These are phyloP conservation scores for Melieria crassipennis DNA, from an alignment of 2,888 invertebrate genomes.

Conservation along the genomic window DNA sequence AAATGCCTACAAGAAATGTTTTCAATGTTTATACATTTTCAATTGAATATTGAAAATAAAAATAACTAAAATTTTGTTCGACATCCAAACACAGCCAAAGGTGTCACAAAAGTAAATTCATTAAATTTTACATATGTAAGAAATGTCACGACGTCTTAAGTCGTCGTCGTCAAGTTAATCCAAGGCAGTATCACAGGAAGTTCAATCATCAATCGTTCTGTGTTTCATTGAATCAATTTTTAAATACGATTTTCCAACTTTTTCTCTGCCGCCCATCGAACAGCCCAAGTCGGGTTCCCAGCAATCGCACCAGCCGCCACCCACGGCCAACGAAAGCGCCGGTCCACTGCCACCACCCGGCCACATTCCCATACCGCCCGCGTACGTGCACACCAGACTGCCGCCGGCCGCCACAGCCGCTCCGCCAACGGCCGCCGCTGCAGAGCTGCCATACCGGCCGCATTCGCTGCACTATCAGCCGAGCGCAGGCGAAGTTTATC, in stretches of 20 bases:
- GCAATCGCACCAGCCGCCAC: constrained; percentile 33
- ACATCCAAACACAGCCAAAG: too few species aligned
- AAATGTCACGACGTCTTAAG: too few species aligned
- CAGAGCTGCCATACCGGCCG: constrained; percentile 3
- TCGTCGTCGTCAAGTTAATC: too few species aligned
- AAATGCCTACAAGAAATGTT: too few species aligned
- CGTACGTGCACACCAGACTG: constrained; percentile 56
- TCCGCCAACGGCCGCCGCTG: background rate
- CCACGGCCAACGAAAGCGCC: constrained; percentile 43
- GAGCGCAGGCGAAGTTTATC: constrained; percentile 56
- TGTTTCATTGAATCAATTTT: too few species aligned
- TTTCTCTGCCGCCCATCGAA: background rate
- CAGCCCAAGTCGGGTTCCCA: constrained; percentile 37
- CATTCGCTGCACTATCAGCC: constrained; percentile 42
- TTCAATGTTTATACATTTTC: too few species aligned
- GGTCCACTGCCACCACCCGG: constrained; percentile 50
- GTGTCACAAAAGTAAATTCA: too few species aligned
- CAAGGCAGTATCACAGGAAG: too few species aligned
- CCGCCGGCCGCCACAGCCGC: constrained; percentile 38
- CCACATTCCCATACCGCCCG: constrained; percentile 57
- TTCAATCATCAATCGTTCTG: too few species aligned
- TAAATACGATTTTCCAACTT: background rate
- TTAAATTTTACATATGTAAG: too few species aligned
- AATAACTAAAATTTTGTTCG: too few species aligned
- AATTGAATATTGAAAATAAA: too few species aligned